Evolutionary conservation across 2,888 invertebrate species (phyloP), one percentile per base, ranked within the genome.

Genomic region (Drosophila ochracea): DNA sequence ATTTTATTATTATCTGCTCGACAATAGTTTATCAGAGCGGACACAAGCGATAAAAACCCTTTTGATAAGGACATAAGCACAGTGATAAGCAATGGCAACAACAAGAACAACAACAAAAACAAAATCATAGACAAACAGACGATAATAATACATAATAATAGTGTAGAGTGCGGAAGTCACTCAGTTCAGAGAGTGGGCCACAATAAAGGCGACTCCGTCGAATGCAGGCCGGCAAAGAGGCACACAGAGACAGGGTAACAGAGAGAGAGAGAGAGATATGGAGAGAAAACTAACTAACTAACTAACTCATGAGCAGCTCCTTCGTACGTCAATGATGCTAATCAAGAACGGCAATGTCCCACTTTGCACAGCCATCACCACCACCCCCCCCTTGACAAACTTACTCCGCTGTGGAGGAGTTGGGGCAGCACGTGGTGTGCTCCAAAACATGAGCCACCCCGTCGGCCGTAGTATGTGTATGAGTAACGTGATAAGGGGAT

Each of bases 71-170:
- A 80, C 57, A 68, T 82, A 77, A 84, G 84, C 72, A 87, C 87
- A 68, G 82, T 84, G 89, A 84, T 89, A 84, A 88, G 79, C 82
- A 69, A 58, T 59, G 49, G 25, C 66, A 53, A 50, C 63, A 65
- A 37, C 65, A 63, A 52, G 60, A 73, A 52, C 74, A 72, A 65
- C 53, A 63, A 53, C 55, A 62, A n/a, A n/a, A n/a, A 58, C 68
- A 64, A 72, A 52, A 60, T 67, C 64, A 67, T 78, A 76, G 83
- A 88, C 85, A 86, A 90, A 90, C 90, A 86, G 69, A 88, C 83
- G 83, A 84, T 86, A 86, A 86, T 86, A 86, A 88, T 84, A 81
- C 78, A 73, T 81, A 86, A 86, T 86, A 88, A 90, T 61, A 90
- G 85, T 67, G 70, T 60, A 68, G 39, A 73, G 52, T 59, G 59